Base-by-base conservation (phyloP, 2,888 invertebrate species). In the Resseliella maxima region DNA sequence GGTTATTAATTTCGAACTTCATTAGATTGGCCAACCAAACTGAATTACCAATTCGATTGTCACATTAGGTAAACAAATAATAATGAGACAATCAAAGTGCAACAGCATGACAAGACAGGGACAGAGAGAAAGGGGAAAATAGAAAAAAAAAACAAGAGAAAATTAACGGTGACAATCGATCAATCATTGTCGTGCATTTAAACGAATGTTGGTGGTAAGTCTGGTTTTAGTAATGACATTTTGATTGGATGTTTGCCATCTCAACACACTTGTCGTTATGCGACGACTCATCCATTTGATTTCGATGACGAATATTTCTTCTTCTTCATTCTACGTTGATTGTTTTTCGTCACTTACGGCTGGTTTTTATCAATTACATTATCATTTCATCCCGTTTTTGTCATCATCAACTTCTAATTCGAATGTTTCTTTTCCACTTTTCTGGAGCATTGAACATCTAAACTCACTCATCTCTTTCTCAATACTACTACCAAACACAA, bases 241-340 rank as follows among this genome's bases (percentile, higher is more conserved):
- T 72, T 72, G 72, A 72, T 72, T 72, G 72, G 72, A 72, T 72
- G 72, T 59, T 59, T 59, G 59, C 59, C 59, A 72, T 72, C 31
- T 72, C 72, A 72, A 31, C 72, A 72, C 72, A 72, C 31, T 72
- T 31, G 31, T 72, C 24, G 5, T 59, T 72, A 31, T 72, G 72
- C 31, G 35, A 72, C 72, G 35, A 72, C 27, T 72, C 72, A 72
- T 72, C 31, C 18, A 31, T 72, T 72, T 72, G 72, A 72, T 72
- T 72, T 31, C 6, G 72, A 72, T 72, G 31, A 31, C 31, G 72
- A 27, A 1, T 31, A 5, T 31, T 27, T 72, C 5, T 72, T 59
- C 3, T 59, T 6, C 24, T n/a, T 24, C 24, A 24, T 24, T 59
- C 24, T 10, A 24, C 59, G 50, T 2, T 50, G 21, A 31, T 72